Evolutionary conservation across 2,113 vertebrate genomes (phyloP), one percentile per base, ranked within the genome.

Genomic region (Smithornis capensis): DNA sequence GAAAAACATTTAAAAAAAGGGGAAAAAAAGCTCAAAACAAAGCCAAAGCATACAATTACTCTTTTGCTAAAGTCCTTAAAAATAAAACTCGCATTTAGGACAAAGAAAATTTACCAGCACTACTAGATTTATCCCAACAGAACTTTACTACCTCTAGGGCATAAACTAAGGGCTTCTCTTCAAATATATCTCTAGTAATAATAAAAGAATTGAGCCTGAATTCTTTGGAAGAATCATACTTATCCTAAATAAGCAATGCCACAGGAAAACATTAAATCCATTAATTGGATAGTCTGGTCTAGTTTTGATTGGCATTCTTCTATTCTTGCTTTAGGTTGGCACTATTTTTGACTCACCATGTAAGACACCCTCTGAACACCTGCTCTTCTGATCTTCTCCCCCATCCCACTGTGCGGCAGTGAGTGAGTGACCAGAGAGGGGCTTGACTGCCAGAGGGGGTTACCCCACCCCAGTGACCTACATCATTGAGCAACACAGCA

Each of bases 381-480:
- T 23, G 23, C 18, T 14, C 17, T 81, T 42, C 38, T 19, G 50
- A 38, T 76, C 35, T 31, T 40, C 23, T 49, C 8, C 18, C 23
- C 24, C 7, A 24, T 6, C 8, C 18, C 3, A 0, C 71, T 29
- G 28, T 0, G 4, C 15, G 27, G 28, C n/a, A n/a, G 18, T 1
- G 6, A 67, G 21, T 0, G 3, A 74, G 59, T 2, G 9, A 50
- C 8, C 8, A 12, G 12, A 9, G 1, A 0, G 14, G 22, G n/a
- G 3, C 44, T 50, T 18, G 12, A 37, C 33, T 44, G 29, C 7
- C 19, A 59, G 24, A 38, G 3, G 1, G 8, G 14, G 2, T 42
- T 38, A 87, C 49, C 14, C 19, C 55, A 90, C 31, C 14, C 5
- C 33, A 55, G 28, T 2, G 9, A 5, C 14, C 64, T 4, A n/a